A percentile compares a stretch with the other conserved stretches of the same genome.
Conservation (phyloP, 2,113 vertebrate genomes). For the Triplophysa dalaica region DNA sequence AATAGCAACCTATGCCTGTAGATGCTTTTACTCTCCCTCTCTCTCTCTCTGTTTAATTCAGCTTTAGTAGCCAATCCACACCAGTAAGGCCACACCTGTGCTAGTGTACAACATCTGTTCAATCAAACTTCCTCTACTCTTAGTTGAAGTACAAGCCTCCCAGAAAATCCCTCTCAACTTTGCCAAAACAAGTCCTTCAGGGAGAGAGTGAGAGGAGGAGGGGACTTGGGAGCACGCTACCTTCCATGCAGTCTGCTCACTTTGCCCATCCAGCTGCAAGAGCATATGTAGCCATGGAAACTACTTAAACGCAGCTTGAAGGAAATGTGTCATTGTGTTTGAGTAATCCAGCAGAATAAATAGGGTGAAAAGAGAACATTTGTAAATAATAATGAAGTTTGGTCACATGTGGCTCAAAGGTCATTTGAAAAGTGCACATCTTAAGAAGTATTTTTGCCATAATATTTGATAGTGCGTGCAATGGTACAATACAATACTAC, state of each 20-base stretch:
- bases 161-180: neutral
- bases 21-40: neutral
- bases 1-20: neutral
- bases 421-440: constrained; percentile 3
- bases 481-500: neutral
- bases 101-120: constrained; percentile 19
- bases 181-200: constrained; percentile 18
- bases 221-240: constrained; percentile 3
- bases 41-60: neutral
- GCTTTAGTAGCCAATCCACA: neutral
- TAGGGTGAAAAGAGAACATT: constrained; percentile 22
- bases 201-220: constrained; percentile 11
- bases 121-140: constrained; percentile 21
- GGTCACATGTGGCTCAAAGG: neutral
- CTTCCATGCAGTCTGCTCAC: constrained; percentile 25
- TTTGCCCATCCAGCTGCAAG: constrained; percentile 44
- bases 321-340: constrained; percentile 50
- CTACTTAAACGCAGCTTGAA: constrained; percentile 48
- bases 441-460: neutral
- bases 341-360: constrained; percentile 28
- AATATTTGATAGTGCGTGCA: neutral
- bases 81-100: constrained; percentile 13
- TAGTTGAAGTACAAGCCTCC: neutral
- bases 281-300: constrained; percentile 58
- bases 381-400: neutral